These are phyloP conservation scores for Enhydra lutris DNA, from an alignment of 2,113 vertebrate genomes.

Conservation along the genomic window DNA sequence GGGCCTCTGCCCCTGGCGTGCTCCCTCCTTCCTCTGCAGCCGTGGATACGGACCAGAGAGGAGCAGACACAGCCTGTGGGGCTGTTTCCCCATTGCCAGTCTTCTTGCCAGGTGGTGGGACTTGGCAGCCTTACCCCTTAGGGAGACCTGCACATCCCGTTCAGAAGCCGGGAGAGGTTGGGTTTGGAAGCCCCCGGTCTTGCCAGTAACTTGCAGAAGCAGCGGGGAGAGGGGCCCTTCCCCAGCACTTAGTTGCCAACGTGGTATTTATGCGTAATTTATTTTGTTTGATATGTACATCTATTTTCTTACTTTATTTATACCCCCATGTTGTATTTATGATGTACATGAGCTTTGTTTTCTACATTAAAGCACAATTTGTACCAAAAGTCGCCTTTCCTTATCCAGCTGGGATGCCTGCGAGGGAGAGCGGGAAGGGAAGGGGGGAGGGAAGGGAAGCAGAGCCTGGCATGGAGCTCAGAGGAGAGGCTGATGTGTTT, in stretches of 20 bases:
- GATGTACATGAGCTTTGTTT: constrained; percentile 63
- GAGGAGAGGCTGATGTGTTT: too few relatives aligned
- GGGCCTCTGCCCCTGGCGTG: neutral
- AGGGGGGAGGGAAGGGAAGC: neutral
- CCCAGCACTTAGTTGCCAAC: constrained; percentile 82
- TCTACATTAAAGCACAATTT: constrained; percentile 72
- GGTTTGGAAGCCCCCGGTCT: neutral
- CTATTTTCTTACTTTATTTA: constrained; percentile 88
- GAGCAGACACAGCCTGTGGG: rapidly evolving
- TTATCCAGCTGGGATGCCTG: rapidly evolving
- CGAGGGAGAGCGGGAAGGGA: rapidly evolving
- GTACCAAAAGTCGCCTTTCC: neutral
- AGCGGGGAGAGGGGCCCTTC: constrained; percentile 46
- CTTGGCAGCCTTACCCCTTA: neutral
- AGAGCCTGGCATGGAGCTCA: rapidly evolving
- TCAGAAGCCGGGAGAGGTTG: neutral
- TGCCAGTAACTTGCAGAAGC: neutral
- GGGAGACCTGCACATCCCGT: rapidly evolving
- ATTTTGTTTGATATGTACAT: constrained; percentile 80
- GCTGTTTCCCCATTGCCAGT: neutral
- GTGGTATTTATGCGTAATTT: constrained; percentile 88
- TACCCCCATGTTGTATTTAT: constrained; percentile 84
- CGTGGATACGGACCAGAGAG: neutral
- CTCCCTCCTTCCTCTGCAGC: too few relatives aligned
- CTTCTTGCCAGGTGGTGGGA: rapidly evolving